A percentile compares a stretch with the other conserved stretches of the same genome.
These are phyloP conservation scores for Aromia moschata DNA, from an alignment of 2,888 invertebrate species.

Conservation along the genomic window DNA sequence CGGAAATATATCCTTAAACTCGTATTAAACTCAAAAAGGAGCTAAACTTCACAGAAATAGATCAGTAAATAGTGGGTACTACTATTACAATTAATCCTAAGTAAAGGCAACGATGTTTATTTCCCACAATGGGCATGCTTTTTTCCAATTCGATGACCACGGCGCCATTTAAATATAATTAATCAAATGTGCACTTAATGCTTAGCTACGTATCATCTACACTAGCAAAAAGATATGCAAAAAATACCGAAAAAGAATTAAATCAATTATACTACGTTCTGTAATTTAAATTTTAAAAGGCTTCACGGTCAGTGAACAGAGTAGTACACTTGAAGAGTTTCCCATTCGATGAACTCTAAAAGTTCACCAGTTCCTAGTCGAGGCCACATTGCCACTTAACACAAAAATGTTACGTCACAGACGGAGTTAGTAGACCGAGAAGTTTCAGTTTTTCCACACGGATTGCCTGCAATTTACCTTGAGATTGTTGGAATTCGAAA, in stretches of 20 bases:
- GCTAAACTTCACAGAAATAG: too few species aligned
- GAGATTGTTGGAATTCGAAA: not conserved
- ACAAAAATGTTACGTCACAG: not conserved
- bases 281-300: slow-evolving; percentile 4
- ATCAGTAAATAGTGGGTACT: too few species aligned
- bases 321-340: not conserved
- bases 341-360: not conserved
- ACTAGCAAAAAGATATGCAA: not conserved
- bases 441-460: not conserved
- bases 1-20: too few species aligned
- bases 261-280: not conserved
- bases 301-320: not conserved
- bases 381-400: not conserved
- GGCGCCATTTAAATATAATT: too few species aligned
- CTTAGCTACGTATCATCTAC: not conserved
- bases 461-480: not conserved
- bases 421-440: slow-evolving; percentile 2
- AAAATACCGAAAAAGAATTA: not conserved
- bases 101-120: too few species aligned
- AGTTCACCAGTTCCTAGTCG: not conserved
- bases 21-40: too few species aligned
- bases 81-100: too few species aligned
- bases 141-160: too few species aligned
- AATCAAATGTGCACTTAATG: not conserved
- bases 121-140: too few species aligned